Evolutionary conservation across 2,797 vertebrate species (phyloP).

Genomic region (Sebastes variabilis): DNA sequence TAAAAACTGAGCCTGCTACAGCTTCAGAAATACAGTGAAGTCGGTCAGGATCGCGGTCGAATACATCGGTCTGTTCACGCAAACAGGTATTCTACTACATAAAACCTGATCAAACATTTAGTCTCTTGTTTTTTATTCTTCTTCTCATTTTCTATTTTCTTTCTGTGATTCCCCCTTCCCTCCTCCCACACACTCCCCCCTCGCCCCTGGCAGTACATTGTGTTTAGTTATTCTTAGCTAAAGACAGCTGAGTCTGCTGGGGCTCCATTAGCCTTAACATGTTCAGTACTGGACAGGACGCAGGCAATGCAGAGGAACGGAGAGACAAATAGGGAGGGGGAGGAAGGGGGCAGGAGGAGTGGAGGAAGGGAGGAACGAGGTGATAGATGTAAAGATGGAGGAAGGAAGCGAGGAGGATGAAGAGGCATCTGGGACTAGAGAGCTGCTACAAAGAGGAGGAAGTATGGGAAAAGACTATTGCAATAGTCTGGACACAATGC

Average conservation of each 20-base stretch:
- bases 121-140: background rate
- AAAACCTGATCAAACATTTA: background rate
- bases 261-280: slow-evolving; percentile 62
- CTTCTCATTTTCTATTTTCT: slow-evolving; percentile 1
- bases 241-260: slow-evolving; percentile 56
- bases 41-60: too few species aligned
- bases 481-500: background rate
- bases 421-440: background rate
- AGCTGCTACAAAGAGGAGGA: background rate
- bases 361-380: background rate
- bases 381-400: slow-evolving; percentile 5
- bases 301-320: slow-evolving; percentile 15
- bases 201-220: background rate
- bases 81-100: background rate
- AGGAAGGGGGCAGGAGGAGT: background rate
- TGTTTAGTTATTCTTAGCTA: slow-evolving; percentile 47
- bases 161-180: background rate
- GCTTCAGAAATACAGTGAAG: too few species aligned
- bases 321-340: background rate
- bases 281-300: slow-evolving; percentile 34
- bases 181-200: background rate
- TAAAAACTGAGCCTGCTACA: too few species aligned
- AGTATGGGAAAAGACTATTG: background rate
- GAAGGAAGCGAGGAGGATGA: background rate
- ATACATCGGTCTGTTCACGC: background rate